These are phyloP conservation scores for Oryzias curvinotus DNA, from an alignment of 2,113 vertebrate species.

Conservation along the genomic window DNA sequence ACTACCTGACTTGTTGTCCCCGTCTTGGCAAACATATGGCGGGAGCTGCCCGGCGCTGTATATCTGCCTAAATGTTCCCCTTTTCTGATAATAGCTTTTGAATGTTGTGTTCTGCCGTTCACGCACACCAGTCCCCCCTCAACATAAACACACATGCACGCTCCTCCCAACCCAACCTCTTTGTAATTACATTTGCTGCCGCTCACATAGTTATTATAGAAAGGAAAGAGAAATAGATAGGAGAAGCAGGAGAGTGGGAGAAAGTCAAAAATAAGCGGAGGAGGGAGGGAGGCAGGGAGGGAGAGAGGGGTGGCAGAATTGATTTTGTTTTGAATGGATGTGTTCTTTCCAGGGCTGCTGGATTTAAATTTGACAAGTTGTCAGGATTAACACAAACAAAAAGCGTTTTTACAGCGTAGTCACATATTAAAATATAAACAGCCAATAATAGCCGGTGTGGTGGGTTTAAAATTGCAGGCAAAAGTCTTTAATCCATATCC, in stretches of 20 bases:
- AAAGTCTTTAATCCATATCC: slow-evolving; percentile 49
- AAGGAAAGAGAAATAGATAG: slow-evolving; percentile 61
- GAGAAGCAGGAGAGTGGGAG: slow-evolving; percentile 47
- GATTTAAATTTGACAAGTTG: slow-evolving; percentile 62
- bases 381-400: slow-evolving; percentile 56
- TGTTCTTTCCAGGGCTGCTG: slow-evolving; percentile 39
- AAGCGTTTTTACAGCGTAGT: slow-evolving; percentile 41
- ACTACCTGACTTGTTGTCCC: slow-evolving; percentile 72
- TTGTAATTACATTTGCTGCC: slow-evolving; percentile 72
- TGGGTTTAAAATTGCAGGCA: slow-evolving; percentile 33
- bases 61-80: slow-evolving; percentile 65
- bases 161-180: slow-evolving; percentile 26
- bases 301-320: slow-evolving; percentile 21
- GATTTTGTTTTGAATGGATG: slow-evolving; percentile 62
- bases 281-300: neutral
- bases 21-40: slow-evolving; percentile 69
- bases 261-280: slow-evolving; percentile 52
- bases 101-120: slow-evolving; percentile 68
- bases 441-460: slow-evolving; percentile 44
- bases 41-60: slow-evolving; percentile 58
- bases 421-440: slow-evolving; percentile 59
- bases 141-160: slow-evolving; percentile 1
- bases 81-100: slow-evolving; percentile 76
- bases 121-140: slow-evolving; percentile 26
- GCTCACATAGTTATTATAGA: slow-evolving; percentile 61